Evolutionary conservation across 2,797 vertebrate genomes (phyloP), one percentile per base, ranked within the genome.

Genomic region (Fistularia commersonii): DNA sequence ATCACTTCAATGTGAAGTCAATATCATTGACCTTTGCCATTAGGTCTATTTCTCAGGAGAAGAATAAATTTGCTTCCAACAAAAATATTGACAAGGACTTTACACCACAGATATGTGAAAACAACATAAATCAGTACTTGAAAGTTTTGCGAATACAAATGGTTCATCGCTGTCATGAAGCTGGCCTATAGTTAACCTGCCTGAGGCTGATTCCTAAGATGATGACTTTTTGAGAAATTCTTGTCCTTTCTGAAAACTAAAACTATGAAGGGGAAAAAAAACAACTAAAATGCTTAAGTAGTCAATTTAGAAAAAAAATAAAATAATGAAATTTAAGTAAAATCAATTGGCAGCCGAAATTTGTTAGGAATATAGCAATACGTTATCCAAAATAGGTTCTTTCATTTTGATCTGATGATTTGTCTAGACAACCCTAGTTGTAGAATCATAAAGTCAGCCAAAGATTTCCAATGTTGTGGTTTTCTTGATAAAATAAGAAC

Each of bases 51-150:
- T 58, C 36, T 47, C 45, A 48, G 32, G 44, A 40, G 32, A 70
- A 37, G n/a, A 41, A 59, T 52, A 32, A 45, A 54, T 74, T 58
- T 38, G 46, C 15, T 23, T 33, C 41, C 37, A 45, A 48, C 56
- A 14, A 69, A 77, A 68, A 43, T 44, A 43, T 12, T 10, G 33
- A 60, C 39, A 14, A 41, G 43, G 48, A 56, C 57, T 60, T 63
- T 54, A 55, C 46, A 64, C 13, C 48, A 56, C 7, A 46, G 50
- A 41, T 33, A 64, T 53, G 50, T 32, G 32, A 72, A 59, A 66
- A 45, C 48, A 42, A 64, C 56, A 71, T 71, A 64, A 75, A 82
- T 67, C 48, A 71, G 34, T 48, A 50, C 11, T 13, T 54, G 32
- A 67, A 55, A 57, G 45, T 10, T 9, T 40, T 15, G 38, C 56